These are phyloP conservation scores for Steromphala cineraria DNA, from an alignment of 2,888 invertebrate genomes.

Conservation along the genomic window DNA sequence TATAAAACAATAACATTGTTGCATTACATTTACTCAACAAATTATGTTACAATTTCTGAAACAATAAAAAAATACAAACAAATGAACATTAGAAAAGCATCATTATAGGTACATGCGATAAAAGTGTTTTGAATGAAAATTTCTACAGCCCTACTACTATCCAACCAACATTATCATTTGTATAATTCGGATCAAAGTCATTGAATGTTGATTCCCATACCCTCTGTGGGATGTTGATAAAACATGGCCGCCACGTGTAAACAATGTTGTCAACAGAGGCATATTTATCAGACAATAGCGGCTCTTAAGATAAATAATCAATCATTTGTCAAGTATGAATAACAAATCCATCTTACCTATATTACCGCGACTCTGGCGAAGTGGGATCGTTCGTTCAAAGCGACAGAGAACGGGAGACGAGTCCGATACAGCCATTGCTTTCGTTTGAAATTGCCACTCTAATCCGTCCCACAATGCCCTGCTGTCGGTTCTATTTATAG, in stretches of 20 bases:
- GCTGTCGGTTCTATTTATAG: conserved; percentile 5
- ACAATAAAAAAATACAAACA: too few species aligned
- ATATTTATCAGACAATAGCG: not conserved
- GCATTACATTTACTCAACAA: too few species aligned
- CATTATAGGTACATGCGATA: too few species aligned
- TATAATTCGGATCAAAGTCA: too few species aligned
- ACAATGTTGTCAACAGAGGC: not conserved
- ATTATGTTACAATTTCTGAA: too few species aligned
- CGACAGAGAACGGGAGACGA: conserved; percentile 27
- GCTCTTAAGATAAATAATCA: not conserved
- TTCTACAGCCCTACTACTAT: too few species aligned
- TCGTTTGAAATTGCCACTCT: conserved; percentile 18
- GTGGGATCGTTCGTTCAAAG: conserved; percentile 49
- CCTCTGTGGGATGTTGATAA: not conserved
- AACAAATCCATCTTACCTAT: conserved; percentile 38
- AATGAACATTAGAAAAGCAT: too few species aligned
- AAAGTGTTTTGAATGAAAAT: too few species aligned
- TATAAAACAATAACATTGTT: too few species aligned
- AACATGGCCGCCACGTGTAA: conserved; percentile 17
- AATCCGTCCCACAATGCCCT: not conserved
- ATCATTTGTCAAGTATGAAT: too few species aligned
- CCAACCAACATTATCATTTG: too few species aligned
- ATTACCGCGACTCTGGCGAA: conserved; percentile 48
- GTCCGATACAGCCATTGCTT: conserved; percentile 9
- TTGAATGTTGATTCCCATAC: too few species aligned